Conservation (phyloP, 2,797 vertebrate genomes). For the Sebastes iracundus region DNA sequence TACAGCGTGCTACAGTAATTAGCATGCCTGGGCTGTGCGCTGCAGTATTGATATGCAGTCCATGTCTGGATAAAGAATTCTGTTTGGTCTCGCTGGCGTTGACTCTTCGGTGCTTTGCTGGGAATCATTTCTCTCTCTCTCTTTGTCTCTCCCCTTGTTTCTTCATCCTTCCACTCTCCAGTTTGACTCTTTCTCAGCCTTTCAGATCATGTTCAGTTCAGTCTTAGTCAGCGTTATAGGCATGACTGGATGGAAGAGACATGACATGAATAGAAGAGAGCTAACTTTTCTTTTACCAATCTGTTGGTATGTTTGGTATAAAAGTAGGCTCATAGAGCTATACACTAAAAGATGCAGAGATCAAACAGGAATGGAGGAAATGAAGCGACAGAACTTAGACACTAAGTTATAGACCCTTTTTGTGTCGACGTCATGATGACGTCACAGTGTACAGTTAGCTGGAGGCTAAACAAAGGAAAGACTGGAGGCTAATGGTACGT, state of each 20-base stretch:
- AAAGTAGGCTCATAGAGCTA: neutral
- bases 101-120: constrained; percentile 5
- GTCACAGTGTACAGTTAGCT: neutral
- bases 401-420: neutral
- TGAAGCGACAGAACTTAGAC: neutral
- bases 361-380: neutral
- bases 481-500: no score
- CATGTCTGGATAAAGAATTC: constrained; percentile 50
- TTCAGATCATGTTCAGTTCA: neutral
- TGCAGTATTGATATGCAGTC: constrained; percentile 55
- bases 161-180: neutral
- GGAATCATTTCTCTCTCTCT: constrained; percentile 16
- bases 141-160: neutral
- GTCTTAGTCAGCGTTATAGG: neutral
- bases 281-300: neutral
- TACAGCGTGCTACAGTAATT: constrained; percentile 36
- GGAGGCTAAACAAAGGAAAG: no score
- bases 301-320: neutral
- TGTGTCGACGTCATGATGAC: no score
- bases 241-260: neutral
- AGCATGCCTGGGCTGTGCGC: constrained; percentile 56
- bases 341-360: neutral
- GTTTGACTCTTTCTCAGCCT: neutral
- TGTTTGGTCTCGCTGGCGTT: constrained; percentile 38
- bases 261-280: neutral